These are phyloP conservation scores for Drosophila cardini DNA, from an alignment of 1,140 invertebrate species.

Conservation along the genomic window DNA sequence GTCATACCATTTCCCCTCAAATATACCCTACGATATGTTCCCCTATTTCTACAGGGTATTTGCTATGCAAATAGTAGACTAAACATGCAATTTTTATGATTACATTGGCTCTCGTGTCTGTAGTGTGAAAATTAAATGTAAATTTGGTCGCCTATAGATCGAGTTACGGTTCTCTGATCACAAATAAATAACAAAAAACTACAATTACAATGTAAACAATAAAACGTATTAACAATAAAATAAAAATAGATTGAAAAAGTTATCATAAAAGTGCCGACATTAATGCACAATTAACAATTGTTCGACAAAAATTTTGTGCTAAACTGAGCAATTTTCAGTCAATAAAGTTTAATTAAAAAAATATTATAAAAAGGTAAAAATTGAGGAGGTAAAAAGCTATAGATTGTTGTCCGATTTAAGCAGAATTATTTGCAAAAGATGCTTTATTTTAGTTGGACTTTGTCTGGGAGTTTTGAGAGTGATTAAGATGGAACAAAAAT, in stretches of 20 bases:
- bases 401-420: slow-evolving; percentile 3
- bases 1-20: too few species aligned
- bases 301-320: slow-evolving; percentile 12
- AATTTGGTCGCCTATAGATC: slow-evolving; percentile 38
- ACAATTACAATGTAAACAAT: slow-evolving; percentile 30
- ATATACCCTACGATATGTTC: neutral
- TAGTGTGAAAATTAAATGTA: slow-evolving; percentile 36
- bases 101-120: slow-evolving; percentile 13
- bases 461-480: neutral
- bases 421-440: slow-evolving; percentile 16
- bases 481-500: too few species aligned
- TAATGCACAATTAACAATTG: slow-evolving; percentile 22
- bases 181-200: slow-evolving; percentile 12
- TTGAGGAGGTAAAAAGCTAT: neutral
- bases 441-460: slow-evolving; percentile 7
- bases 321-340: slow-evolving; percentile 19
- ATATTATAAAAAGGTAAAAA: slow-evolving; percentile 6
- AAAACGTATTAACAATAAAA: neutral
- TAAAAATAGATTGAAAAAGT: slow-evolving; percentile 7
- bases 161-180: slow-evolving; percentile 22
- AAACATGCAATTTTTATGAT: neutral
- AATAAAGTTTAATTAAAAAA: slow-evolving; percentile 11
- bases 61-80: neutral
- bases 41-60: slow-evolving; percentile 9
- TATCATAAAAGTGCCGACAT: slow-evolving; percentile 12